Base-by-base conservation (phyloP, 2,797 vertebrate genomes). In the Gymnocypris eckloni region DNA sequence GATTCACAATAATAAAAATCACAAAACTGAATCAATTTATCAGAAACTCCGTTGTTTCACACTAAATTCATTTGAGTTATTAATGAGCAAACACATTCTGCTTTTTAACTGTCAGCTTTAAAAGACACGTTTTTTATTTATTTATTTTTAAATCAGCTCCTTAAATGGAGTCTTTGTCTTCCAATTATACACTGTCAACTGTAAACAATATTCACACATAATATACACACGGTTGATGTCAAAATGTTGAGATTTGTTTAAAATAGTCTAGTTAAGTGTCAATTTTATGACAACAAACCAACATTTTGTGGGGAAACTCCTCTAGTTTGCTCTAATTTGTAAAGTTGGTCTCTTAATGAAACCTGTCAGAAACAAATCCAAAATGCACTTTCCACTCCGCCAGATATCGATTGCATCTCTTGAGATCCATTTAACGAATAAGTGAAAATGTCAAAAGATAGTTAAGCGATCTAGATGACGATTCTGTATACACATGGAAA, bases 191-290 rank as follows among this genome's bases (percentile, higher is more conserved):
- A 78, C 56, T 69, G 50, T 78, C 71, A 86, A 85, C 79, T 48
- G 59, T 61, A 71, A 73, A 22, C 33, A 72, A 20, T 67, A 22
- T 72, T 72, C 54, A 70, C 66, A 81, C 54, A 76, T 41, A 66
- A 79, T 20, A 86, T 59, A 84, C 59, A 64, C 28, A 69, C 39
- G 50, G n/a, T 80, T 83, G 22, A 56, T 69, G 33, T 77, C 72
- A 86, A 86, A 67, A 84, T 33, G 81, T 45, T 67, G n/a, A 70
- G 22, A 71, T 87, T 82, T 66, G 39, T n/a, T 77, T 16, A 71
- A 70, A 85, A 72, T 70, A 81, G 73, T 76, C 84, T 89, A 83
- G 85, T 89, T 84, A 84, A 33, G 69, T 15, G 56, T 77, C 73
- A 73, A 66, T 39, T 52, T 87, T 87, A 25, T 67, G 86, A 82